These are phyloP conservation scores for Brevimyrus niger DNA, from an alignment of 2,113 vertebrate genomes.

Conservation along the genomic window DNA sequence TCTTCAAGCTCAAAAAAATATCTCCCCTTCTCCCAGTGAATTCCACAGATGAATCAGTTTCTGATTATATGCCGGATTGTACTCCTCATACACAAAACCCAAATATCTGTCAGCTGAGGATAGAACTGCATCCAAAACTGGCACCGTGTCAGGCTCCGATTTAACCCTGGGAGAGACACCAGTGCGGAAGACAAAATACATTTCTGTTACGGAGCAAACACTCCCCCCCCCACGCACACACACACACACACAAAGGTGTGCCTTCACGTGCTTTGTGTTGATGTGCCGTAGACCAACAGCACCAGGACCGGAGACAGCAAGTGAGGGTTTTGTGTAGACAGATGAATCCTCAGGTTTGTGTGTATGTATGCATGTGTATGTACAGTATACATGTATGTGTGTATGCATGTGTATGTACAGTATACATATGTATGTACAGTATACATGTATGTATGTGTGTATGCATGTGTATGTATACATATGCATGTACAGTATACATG, in stretches of 20 bases:
- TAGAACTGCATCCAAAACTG: background rate
- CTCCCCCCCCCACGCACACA: background rate
- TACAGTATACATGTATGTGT: background rate
- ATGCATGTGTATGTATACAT: background rate
- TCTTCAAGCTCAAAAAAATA: background rate
- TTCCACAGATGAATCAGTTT: background rate
- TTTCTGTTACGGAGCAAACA: background rate
- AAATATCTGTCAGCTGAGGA: background rate
- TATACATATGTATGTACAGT: no score
- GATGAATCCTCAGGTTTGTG: constrained; percentile 22
- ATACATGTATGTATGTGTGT: background rate
- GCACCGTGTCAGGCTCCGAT: background rate
- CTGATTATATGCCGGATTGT: background rate
- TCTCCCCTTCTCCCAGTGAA: background rate
- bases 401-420: no score
- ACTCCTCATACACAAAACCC: background rate
- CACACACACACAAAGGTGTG: background rate
- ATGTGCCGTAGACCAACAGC: background rate
- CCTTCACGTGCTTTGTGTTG: background rate
- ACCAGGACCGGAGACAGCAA: background rate
- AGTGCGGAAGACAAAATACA: background rate
- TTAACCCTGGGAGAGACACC: background rate
- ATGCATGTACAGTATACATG: no score
- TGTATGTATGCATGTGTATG: background rate
- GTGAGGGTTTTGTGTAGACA: background rate